These are phyloP conservation scores for Brachionus manjavacas DNA, from an alignment of 1,140 invertebrate species.

Conservation along the genomic window DNA sequence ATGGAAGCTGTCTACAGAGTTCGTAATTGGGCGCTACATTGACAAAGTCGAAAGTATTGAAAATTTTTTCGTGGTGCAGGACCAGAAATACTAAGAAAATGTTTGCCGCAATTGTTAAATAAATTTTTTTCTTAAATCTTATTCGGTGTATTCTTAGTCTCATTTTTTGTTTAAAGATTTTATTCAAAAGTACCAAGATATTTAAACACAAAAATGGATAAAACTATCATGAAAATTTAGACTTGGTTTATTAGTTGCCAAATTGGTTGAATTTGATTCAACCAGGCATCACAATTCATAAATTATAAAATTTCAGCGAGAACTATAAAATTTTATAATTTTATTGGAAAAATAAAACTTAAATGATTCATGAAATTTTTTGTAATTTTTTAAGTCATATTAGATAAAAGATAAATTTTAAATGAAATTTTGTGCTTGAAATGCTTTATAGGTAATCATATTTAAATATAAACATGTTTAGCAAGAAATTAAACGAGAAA, in stretches of 20 bases:
- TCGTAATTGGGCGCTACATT: background rate
- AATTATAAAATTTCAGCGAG: background rate
- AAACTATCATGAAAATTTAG: too few relatives aligned
- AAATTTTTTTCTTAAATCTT: background rate
- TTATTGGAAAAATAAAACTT: too few relatives aligned
- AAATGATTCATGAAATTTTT: too few relatives aligned
- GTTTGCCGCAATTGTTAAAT: background rate
- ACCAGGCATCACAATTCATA: slow-evolving; percentile 57
- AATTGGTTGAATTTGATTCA: slow-evolving; percentile 60
- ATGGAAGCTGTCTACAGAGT: background rate
- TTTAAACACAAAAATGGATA: too few relatives aligned
- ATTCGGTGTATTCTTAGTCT: background rate
- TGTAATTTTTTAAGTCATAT: too few relatives aligned
- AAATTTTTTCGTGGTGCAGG: slow-evolving; percentile 9
- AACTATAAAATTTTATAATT: too few relatives aligned
- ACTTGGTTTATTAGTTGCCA: background rate
- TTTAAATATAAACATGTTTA: too few relatives aligned
- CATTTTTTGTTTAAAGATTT: background rate
- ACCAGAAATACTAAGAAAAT: background rate
- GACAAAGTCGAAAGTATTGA: background rate
- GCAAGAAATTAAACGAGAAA: too few relatives aligned
- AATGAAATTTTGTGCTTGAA: too few relatives aligned
- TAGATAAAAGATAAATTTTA: too few relatives aligned
- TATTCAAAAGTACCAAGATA: too few relatives aligned
- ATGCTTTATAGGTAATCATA: too few relatives aligned